Conservation (phyloP, 2,888 invertebrate species). For the Keiferia lycopersicella region DNA sequence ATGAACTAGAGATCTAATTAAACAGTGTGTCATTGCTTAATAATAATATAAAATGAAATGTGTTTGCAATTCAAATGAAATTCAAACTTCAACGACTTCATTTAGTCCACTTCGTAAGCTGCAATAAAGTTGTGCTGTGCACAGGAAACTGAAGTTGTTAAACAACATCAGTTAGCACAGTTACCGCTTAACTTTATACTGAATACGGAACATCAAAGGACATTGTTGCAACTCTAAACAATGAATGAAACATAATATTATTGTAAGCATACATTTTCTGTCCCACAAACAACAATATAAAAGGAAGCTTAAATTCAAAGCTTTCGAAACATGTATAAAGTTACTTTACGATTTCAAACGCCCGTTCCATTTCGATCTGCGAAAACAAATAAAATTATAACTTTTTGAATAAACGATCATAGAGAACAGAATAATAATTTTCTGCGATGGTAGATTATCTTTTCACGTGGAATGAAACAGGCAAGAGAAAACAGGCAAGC, state of each 20-base stretch:
- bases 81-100: neutral
- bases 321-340: neutral
- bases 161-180: constrained; percentile 7
- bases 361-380: neutral
- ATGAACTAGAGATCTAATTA: too few relatives aligned
- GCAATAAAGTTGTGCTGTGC: constrained; percentile 11
- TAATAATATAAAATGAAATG: neutral
- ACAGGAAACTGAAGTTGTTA: constrained; percentile 7
- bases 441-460: constrained; percentile 14
- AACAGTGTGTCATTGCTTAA: neutral
- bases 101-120: constrained; percentile 3
- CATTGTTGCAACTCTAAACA: constrained; percentile 13
- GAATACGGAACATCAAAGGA: constrained; percentile 1
- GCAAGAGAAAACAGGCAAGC: too few relatives aligned
- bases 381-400: neutral
- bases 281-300: too few relatives aligned
- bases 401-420: neutral
- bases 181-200: constrained; percentile 10
- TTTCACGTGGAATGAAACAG: neutral
- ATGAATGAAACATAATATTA: neutral
- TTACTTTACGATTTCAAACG: neutral
- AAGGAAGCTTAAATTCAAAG: neutral
- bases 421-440: constrained; percentile 7
- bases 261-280: neutral
- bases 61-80: neutral